These are phyloP conservation scores for Chionis minor DNA, from an alignment of 2,113 vertebrate genomes.

Conservation along the genomic window DNA sequence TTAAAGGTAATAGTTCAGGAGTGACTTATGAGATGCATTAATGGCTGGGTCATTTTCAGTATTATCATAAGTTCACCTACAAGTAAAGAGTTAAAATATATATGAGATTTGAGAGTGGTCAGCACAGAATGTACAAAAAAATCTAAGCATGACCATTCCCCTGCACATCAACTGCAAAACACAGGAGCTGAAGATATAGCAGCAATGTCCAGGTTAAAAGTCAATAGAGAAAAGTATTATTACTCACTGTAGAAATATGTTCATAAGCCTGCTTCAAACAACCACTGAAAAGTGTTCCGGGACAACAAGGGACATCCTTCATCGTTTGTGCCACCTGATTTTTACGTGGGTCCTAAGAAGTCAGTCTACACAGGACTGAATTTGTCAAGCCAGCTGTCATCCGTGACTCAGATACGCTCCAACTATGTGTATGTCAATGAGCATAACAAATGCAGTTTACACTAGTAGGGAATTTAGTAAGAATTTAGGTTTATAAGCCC, in stretches of 20 bases:
- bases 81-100: neutral
- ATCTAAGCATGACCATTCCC: neutral
- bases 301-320: neutral
- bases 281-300: neutral
- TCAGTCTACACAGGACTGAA: neutral
- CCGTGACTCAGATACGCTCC: neutral
- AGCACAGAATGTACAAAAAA: neutral
- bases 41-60: neutral
- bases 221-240: neutral
- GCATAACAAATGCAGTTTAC: neutral
- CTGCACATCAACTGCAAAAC: neutral
- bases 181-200: neutral
- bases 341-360: neutral
- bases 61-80: neutral
- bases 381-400: neutral
- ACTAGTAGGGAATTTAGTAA: neutral
- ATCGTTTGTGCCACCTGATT: neutral
- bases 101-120: neutral
- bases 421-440: neutral
- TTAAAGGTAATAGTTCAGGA: neutral
- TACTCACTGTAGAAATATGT: neutral
- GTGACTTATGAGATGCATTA: neutral
- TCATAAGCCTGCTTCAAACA: neutral
- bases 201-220: neutral
- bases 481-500: neutral